These are phyloP conservation scores for Sclerurus mexicanus DNA, from an alignment of 2,113 vertebrate species.

Conservation along the genomic window DNA sequence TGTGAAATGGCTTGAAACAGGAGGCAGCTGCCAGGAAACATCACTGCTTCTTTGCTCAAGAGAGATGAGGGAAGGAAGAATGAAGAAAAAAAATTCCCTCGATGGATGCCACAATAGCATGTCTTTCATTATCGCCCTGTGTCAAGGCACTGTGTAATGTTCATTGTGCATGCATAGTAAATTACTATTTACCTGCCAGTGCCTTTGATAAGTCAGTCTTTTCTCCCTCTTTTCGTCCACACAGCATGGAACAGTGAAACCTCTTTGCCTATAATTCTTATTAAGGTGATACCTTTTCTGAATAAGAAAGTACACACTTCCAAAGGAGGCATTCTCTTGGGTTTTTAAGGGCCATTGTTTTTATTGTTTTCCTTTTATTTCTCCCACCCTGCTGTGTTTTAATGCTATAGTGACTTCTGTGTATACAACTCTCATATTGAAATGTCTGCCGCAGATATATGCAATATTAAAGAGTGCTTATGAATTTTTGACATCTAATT, in stretches of 20 bases:
- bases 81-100: constrained; percentile 73
- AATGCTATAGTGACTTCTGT: constrained; percentile 89
- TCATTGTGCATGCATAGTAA: constrained; percentile 90
- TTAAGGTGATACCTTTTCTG: constrained; percentile 85
- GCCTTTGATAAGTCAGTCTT: constrained; percentile 85
- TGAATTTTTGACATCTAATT: constrained; percentile 99
- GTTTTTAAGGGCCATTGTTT: constrained; percentile 88
- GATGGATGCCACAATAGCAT: constrained; percentile 82
- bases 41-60: constrained; percentile 79
- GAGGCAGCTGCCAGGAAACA: constrained; percentile 82
- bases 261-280: constrained; percentile 82
- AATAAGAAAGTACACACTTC: constrained; percentile 83
- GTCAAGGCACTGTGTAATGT: constrained; percentile 85
- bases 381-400: constrained; percentile 82
- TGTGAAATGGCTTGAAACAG: constrained; percentile 87
- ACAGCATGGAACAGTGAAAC: constrained; percentile 66
- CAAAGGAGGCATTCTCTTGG: constrained; percentile 82
- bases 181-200: constrained; percentile 91
- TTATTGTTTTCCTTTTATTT: constrained; percentile 85
- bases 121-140: constrained; percentile 87
- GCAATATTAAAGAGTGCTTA: constrained; percentile 99
- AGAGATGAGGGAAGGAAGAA: constrained; percentile 78
- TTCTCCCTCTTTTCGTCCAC: constrained; percentile 73
- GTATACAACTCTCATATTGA: constrained; percentile 97
- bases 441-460: constrained; percentile 97